Conservation (phyloP, 2,888 invertebrate genomes). For the Eubasilissa splendida region DNA sequence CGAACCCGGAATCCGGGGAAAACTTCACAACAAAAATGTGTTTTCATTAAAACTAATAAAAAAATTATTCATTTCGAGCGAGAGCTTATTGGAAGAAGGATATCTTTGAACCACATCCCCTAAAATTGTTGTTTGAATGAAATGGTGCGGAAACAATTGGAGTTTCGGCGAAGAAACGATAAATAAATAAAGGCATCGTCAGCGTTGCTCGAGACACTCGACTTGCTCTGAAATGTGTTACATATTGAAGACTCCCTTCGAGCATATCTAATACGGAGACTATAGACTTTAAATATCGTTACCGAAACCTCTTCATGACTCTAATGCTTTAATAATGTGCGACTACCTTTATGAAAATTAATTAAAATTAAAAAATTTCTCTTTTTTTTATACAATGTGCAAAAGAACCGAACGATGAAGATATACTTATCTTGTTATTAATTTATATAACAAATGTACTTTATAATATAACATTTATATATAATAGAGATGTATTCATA, state of each 20-base stretch:
- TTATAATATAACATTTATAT: too few relatives aligned
- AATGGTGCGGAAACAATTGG: slow-evolving; percentile 36
- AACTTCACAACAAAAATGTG: slow-evolving; percentile 3
- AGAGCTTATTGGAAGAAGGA: slow-evolving; percentile 15
- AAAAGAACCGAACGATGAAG: too few relatives aligned
- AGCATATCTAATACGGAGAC: slow-evolving; percentile 1
- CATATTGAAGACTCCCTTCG: slow-evolving; percentile 15
- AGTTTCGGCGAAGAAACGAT: slow-evolving; percentile 15
- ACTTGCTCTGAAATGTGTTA: slow-evolving; percentile 6
- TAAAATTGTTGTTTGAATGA: slow-evolving; percentile 39
- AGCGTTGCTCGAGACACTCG: slow-evolving; percentile 6
- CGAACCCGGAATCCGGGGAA: neutral
- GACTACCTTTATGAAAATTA: too few relatives aligned
- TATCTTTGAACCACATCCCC: slow-evolving; percentile 29
- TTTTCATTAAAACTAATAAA: slow-evolving; percentile 2
- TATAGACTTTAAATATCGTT: neutral
- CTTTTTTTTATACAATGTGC: too few relatives aligned
- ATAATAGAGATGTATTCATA: too few relatives aligned
- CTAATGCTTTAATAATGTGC: too few relatives aligned
- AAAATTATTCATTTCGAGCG: slow-evolving; percentile 18
- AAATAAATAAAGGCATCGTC: slow-evolving; percentile 27
- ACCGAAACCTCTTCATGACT: too few relatives aligned
- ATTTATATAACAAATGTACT: too few relatives aligned
- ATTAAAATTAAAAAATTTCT: too few relatives aligned
- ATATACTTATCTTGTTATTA: too few relatives aligned